A percentile compares a stretch with the other conserved stretches of the same genome.
Evolutionary conservation across 2,888 invertebrate species (phyloP).

Genomic region (Drymonia ruficornis): DNA sequence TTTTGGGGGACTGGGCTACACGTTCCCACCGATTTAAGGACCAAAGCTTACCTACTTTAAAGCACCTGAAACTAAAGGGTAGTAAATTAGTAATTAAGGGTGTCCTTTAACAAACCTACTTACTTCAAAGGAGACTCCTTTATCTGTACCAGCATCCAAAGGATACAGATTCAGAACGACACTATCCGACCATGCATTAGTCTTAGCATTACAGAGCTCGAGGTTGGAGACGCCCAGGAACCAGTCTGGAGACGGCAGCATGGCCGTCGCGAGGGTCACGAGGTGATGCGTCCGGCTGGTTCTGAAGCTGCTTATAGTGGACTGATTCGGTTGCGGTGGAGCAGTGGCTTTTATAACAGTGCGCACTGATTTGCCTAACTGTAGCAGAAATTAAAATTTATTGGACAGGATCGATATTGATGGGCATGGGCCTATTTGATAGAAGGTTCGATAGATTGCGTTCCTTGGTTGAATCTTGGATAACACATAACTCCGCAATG

Average conservation of each 20-base stretch:
- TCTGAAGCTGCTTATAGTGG: slow-evolving; percentile 64
- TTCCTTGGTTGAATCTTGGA: no score
- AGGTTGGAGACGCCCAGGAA: slow-evolving; percentile 95
- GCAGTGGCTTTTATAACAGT: slow-evolving; percentile 73
- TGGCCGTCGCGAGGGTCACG: slow-evolving; percentile 68
- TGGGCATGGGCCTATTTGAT: not conserved
- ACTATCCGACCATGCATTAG: slow-evolving; percentile 90
- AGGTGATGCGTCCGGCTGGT: slow-evolving; percentile 64
- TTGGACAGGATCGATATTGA: not conserved
- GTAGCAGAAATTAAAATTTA: slow-evolving; percentile 10
- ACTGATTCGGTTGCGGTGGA: slow-evolving; percentile 56
- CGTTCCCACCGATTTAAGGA: no score
- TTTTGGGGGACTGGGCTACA: no score
- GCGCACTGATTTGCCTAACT: slow-evolving; percentile 64
- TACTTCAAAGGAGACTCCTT: slow-evolving; percentile 95
- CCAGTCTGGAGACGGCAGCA: slow-evolving; percentile 94
- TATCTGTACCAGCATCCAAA: slow-evolving; percentile 98
- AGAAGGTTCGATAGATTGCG: no score
- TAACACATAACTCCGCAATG: no score
- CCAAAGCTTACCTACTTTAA: no score
- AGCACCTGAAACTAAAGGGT: no score
- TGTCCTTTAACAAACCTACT: slow-evolving; percentile 35
- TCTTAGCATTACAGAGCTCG: slow-evolving; percentile 93
- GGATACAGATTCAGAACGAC: slow-evolving; percentile 94
- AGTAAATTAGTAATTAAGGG: no score